Evolutionary conservation across 2,113 vertebrate species (phyloP).

Genomic region (Thamnaconus septentrionalis): DNA sequence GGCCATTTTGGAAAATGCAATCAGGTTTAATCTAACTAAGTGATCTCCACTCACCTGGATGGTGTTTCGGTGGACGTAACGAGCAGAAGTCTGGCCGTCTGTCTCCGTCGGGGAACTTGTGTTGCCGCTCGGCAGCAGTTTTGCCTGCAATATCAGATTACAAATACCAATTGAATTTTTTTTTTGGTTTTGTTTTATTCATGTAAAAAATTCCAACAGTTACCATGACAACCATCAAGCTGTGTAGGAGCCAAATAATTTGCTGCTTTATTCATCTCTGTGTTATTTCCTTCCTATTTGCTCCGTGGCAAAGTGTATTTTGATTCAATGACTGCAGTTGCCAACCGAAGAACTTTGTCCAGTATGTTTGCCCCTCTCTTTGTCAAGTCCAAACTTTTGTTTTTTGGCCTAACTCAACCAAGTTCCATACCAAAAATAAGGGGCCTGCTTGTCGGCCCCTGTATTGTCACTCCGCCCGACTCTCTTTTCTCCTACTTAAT

Average conservation of each 20-base stretch:
- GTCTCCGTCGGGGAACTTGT: constrained; percentile 23
- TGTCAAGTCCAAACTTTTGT: too few species aligned
- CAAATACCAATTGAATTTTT: constrained; percentile 65
- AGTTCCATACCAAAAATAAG: too few species aligned
- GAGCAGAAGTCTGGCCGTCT: constrained; percentile 4
- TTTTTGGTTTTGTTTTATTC: constrained; percentile 52
- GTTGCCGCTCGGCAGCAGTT: constrained; percentile 45
- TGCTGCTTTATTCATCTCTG: neutral
- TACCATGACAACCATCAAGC: constrained; percentile 61
- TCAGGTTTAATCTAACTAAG: constrained; percentile 32
- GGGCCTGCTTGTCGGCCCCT: too few species aligned
- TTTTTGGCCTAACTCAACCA: too few species aligned
- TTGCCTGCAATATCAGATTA: constrained; percentile 55
- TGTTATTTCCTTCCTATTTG: constrained; percentile 5
- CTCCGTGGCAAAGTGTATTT: neutral
- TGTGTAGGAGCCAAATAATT: constrained; percentile 13
- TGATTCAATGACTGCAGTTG: too few species aligned
- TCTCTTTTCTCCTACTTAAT: constrained; percentile 3
- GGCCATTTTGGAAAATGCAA: constrained; percentile 26
- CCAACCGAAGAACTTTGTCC: too few species aligned
- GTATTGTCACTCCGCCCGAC: neutral
- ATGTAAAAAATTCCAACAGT: constrained; percentile 49
- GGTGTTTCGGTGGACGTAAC: neutral
- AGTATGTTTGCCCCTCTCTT: too few species aligned
- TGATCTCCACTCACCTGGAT: constrained; percentile 21